phyloP scores from a whole-genome alignment of 2,888 invertebrate species.

The Bhutanitis thaidina region DNA sequence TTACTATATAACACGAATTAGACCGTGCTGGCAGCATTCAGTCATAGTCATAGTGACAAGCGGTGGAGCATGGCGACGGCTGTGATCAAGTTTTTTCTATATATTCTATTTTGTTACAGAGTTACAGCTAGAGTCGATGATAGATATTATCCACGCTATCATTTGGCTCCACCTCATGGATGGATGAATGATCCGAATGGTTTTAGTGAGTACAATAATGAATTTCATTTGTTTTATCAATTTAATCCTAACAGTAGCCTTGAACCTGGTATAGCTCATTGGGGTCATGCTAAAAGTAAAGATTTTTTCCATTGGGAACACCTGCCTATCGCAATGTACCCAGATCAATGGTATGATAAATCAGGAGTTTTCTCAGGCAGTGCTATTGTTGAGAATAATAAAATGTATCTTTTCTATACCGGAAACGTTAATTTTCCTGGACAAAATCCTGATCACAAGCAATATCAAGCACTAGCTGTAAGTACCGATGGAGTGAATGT shows the following conservation, averaged over 20 bases:
- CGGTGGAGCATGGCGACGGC: neutral
- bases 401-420: slow-evolving; percentile 59
- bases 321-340: slow-evolving; percentile 63
- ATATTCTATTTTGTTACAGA: slow-evolving; percentile 31
- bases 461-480: slow-evolving; percentile 53
- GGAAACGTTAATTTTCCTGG: slow-evolving; percentile 50
- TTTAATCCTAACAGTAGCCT: slow-evolving; percentile 58
- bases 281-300: slow-evolving; percentile 72
- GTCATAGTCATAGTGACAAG: neutral
- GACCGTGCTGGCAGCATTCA: slow-evolving; percentile 21
- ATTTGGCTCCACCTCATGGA: slow-evolving; percentile 52
- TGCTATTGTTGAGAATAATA: slow-evolving; percentile 52
- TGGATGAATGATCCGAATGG: slow-evolving; percentile 81
- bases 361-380: slow-evolving; percentile 72
- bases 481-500: slow-evolving; percentile 55
- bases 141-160: slow-evolving; percentile 51
- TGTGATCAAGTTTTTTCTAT: slow-evolving; percentile 25
- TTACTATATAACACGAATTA: slow-evolving; percentile 31
- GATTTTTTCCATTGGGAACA: slow-evolving; percentile 72
- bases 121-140: slow-evolving; percentile 30
- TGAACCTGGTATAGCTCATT: slow-evolving; percentile 57
- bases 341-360: slow-evolving; percentile 56
- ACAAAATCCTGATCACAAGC: slow-evolving; percentile 42
- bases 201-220: slow-evolving; percentile 50
- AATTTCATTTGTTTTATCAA: slow-evolving; percentile 75